phyloP scores from a whole-genome alignment of 2,888 invertebrate species.

The Bembecia ichneumoniformis region DNA sequence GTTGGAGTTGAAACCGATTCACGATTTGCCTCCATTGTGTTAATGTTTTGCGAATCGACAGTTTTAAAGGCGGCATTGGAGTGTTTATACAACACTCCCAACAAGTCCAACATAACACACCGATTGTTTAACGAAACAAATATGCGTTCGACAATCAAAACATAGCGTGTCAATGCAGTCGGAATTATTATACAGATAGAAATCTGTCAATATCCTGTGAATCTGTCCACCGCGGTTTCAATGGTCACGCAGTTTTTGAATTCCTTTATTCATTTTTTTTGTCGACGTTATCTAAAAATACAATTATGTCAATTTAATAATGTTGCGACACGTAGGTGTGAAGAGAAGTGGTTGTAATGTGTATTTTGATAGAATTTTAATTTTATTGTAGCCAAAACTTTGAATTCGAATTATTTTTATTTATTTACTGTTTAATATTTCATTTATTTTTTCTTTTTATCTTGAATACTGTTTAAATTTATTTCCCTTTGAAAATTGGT shows the following conservation, averaged over 20 bases:
- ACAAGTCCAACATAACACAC: slow-evolving; percentile 29
- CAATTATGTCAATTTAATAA: too few relatives aligned
- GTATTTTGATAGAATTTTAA: too few relatives aligned
- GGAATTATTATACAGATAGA: slow-evolving; percentile 26
- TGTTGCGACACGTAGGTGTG: too few relatives aligned
- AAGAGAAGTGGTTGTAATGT: too few relatives aligned
- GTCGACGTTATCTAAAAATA: too few relatives aligned
- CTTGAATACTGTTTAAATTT: too few relatives aligned
- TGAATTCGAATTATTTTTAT: too few relatives aligned
- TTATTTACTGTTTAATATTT: too few relatives aligned
- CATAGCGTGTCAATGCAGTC: slow-evolving; percentile 19
- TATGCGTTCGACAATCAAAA: slow-evolving; percentile 38
- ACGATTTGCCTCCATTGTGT: slow-evolving; percentile 21
- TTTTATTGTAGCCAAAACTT: too few relatives aligned
- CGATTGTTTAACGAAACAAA: slow-evolving; percentile 40
- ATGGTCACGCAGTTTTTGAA: background rate
- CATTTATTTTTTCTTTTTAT: too few relatives aligned
- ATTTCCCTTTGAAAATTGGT: too few relatives aligned
- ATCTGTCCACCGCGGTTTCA: slow-evolving; percentile 21
- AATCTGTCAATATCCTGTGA: slow-evolving; percentile 52
- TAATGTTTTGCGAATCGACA: slow-evolving; percentile 33
- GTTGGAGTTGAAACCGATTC: background rate
- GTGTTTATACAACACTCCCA: slow-evolving; percentile 53
- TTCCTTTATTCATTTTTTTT: too few relatives aligned
- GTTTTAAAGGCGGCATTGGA: slow-evolving; percentile 12